These are phyloP conservation scores for Cheilosia impressa DNA, from an alignment of 2,888 invertebrate genomes.

Conservation along the genomic window DNA sequence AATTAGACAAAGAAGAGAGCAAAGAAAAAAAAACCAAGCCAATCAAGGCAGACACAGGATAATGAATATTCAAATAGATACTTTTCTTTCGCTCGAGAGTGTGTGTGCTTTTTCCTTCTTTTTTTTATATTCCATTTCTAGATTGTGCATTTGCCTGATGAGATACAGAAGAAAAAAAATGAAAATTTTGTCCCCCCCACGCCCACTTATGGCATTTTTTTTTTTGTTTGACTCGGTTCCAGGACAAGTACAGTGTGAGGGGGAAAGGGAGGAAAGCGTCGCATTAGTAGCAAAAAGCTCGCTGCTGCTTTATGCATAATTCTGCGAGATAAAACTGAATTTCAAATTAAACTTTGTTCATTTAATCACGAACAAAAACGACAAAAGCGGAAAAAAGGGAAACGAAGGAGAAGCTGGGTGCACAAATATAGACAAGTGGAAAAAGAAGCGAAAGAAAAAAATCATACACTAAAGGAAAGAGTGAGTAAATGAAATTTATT, in stretches of 20 bases:
- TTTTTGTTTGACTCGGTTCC: conserved; percentile 50
- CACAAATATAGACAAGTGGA: not conserved
- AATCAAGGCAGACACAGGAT: conserved; percentile 66
- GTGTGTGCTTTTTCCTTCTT: not conserved
- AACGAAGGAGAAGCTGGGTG: not conserved
- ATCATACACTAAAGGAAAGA: conserved; percentile 5
- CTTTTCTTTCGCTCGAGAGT: conserved; percentile 37
- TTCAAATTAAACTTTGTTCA: conserved; percentile 75
- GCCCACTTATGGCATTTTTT: conserved; percentile 17
- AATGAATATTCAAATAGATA: conserved; percentile 74
- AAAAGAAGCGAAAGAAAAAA: not conserved
- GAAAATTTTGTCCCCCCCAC: conserved; percentile 30
- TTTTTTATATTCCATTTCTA: conserved; percentile 44
- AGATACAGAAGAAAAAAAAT: conserved; percentile 50
- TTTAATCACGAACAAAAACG: conserved; percentile 57
- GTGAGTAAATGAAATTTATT: conserved; percentile 51
- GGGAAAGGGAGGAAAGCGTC: conserved; percentile 15
- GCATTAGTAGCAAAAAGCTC: conserved; percentile 59
- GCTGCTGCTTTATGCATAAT: conserved; percentile 71
- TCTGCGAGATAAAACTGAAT: conserved; percentile 73
- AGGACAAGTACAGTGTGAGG: conserved; percentile 20
- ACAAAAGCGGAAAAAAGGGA: conserved; percentile 17
- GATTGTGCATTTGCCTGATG: conserved; percentile 69
- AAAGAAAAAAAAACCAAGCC: conserved; percentile 37
- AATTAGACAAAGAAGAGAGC: conserved; percentile 15